phyloP scores from a whole-genome alignment of 2,888 invertebrate species.

The Sphecodes monilicornis region DNA sequence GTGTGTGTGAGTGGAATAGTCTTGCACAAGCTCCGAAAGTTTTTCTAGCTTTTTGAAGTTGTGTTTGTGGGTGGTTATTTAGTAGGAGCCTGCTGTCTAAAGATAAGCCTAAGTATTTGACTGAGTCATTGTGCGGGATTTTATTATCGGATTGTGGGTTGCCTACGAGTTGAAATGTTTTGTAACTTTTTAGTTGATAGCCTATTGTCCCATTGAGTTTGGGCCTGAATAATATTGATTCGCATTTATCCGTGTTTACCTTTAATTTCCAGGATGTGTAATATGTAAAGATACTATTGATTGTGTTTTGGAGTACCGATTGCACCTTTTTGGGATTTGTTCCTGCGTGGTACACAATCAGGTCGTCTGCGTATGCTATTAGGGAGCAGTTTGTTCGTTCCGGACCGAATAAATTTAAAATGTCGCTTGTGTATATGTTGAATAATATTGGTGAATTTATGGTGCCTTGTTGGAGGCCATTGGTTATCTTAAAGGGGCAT shows the following conservation, averaged over 20 bases:
- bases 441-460: conserved; percentile 46
- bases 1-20: neutral
- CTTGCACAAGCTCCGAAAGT: neutral
- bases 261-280: conserved; percentile 54
- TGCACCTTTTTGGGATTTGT: too few species aligned
- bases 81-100: neutral
- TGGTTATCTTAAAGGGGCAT: neutral
- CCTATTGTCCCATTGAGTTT: neutral
- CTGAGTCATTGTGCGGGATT: conserved; percentile 1
- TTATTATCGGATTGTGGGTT: neutral
- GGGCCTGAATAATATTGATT: conserved; percentile 55
- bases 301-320: neutral
- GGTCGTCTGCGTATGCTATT: conserved; percentile 52
- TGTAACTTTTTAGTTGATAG: neutral
- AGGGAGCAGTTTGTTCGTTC: neutral
- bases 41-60: neutral
- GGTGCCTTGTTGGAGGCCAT: too few species aligned
- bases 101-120: neutral
- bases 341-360: conserved; percentile 28
- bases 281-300: conserved; percentile 17
- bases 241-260: conserved; percentile 58
- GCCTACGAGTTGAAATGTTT: neutral
- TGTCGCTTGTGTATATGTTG: conserved; percentile 18
- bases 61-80: neutral
- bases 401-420: conserved; percentile 15